Evolutionary conservation across 2,888 invertebrate species (phyloP), one percentile per base, ranked within the genome.

Genomic region (Autographa pulchrina): DNA sequence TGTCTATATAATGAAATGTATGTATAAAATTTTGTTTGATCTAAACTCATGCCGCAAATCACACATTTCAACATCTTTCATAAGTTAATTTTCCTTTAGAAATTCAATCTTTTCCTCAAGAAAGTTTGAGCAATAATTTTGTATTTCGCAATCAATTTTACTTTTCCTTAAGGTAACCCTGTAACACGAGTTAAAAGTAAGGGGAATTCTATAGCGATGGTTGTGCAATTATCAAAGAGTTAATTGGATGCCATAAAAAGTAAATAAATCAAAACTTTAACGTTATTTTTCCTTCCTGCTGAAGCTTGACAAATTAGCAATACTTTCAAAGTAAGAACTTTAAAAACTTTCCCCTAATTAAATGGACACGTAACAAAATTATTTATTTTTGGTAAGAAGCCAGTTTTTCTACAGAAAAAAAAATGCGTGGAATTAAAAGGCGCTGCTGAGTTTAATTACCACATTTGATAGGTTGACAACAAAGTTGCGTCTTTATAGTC

Each of bases 71-170:
- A 43, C 43, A 43, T 16, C 16, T 14, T 16, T 48, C n/a, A 48
- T n/a, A 48, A 38, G 38, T 0, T 7, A n/a, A n/a, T 7, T n/a
- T n/a, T 48, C n/a, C n/a, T 48, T 6, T 6, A n/a, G 8, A 48
- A 48, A 56, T 56, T 20, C 25, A 25, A 25, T 4, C 13, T 56
- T 56, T 56, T 56, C 8, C 2, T 20, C 5, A 3, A 13, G 11
- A 56, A 35, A 35, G 14, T 9, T 14, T 9, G 20, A 68, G n/a
- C 25, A 31, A 68, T 61, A 81, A 78, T 43, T 72, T 67, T 18
- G 3, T 68, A 76, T 74, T 65, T 63, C 66, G 65, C 71, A 82
- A 84, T 75, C 68, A 78, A 70, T 75, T 70, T 61, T 70, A n/a
- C 60, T 72, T 74, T 75, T 52, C 18, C 20, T 41, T 32, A 38